Percentiles rank a stretch among this genome's conserved stretches.
Conservation (phyloP, 2,113 vertebrate genomes). For the Perca flavescens region DNA sequence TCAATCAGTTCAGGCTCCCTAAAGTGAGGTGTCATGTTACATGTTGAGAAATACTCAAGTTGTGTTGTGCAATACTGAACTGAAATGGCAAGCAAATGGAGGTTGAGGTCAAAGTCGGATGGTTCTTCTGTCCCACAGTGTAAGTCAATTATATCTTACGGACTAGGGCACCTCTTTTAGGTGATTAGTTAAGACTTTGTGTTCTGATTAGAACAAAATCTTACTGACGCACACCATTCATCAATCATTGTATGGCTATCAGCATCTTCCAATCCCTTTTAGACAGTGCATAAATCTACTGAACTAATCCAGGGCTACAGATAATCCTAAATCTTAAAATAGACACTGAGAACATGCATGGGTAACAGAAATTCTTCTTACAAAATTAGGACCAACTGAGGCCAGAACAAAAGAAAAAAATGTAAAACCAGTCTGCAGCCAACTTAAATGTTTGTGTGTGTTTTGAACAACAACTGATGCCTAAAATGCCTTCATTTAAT, state of each 20-base stretch:
- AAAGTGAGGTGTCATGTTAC: not conserved
- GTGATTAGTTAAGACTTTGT: conserved; percentile 41
- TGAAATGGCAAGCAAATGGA: not conserved
- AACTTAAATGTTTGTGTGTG: not conserved
- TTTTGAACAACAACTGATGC: not conserved
- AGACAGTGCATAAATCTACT: conserved; percentile 39
- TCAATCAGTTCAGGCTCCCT: not conserved
- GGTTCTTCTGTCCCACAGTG: not conserved
- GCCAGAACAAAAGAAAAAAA: not conserved
- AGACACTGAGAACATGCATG: conserved; percentile 21
- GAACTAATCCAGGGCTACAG: conserved; percentile 49
- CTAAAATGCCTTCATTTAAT: conserved; percentile 49
- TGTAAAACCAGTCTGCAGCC: not conserved
- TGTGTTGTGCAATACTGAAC: conserved; percentile 27
- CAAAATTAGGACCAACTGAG: not conserved
- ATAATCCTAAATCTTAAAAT: conserved; percentile 39
- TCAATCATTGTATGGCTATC: conserved; percentile 36
- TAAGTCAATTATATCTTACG: conserved; percentile 28
- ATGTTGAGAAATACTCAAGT: not conserved
- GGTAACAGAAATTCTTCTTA: conserved; percentile 14
- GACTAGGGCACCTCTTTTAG: not conserved
- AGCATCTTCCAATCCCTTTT: conserved; percentile 59
- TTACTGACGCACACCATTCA: conserved; percentile 64
- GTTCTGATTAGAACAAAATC: conserved; percentile 41
- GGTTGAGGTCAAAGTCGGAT: not conserved